Evolutionary conservation across 2,797 vertebrate genomes (phyloP).

Genomic region (Periparus ater): DNA sequence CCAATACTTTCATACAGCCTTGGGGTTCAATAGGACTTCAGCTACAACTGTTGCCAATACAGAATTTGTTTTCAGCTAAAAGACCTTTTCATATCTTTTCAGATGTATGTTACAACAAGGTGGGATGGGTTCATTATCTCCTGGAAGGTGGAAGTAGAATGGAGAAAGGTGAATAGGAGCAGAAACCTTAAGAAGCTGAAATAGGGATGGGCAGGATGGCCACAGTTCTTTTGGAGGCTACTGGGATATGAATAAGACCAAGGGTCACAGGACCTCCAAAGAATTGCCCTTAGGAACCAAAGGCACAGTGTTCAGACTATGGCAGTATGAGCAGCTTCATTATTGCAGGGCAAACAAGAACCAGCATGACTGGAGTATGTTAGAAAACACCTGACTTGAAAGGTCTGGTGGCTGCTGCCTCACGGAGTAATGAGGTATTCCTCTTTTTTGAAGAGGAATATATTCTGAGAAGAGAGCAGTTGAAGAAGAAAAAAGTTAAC

Average conservation of each 20-base stretch:
- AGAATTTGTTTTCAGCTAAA: background rate
- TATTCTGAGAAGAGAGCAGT: background rate
- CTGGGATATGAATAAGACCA: background rate
- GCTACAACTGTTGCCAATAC: background rate
- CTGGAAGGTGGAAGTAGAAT: background rate
- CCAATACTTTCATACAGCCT: background rate
- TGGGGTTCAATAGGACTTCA: background rate
- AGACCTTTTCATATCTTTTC: background rate
- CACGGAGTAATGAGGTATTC: background rate
- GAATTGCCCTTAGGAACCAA: background rate
- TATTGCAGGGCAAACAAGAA: background rate
- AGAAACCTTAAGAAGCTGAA: background rate
- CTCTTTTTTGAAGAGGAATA: background rate
- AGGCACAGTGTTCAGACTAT: background rate
- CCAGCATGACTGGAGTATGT: background rate
- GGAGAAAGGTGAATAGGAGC: background rate
- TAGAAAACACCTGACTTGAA: background rate
- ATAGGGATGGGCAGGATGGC: background rate
- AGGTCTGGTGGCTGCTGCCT: background rate
- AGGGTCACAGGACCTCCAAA: background rate
- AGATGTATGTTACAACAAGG: background rate
- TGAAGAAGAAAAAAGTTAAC: background rate
- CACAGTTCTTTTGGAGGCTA: fast-evolving
- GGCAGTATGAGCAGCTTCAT: background rate
- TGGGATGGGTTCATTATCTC: background rate